These are phyloP conservation scores for Catonia carolina DNA, from an alignment of 2,888 invertebrate species.

Conservation along the genomic window DNA sequence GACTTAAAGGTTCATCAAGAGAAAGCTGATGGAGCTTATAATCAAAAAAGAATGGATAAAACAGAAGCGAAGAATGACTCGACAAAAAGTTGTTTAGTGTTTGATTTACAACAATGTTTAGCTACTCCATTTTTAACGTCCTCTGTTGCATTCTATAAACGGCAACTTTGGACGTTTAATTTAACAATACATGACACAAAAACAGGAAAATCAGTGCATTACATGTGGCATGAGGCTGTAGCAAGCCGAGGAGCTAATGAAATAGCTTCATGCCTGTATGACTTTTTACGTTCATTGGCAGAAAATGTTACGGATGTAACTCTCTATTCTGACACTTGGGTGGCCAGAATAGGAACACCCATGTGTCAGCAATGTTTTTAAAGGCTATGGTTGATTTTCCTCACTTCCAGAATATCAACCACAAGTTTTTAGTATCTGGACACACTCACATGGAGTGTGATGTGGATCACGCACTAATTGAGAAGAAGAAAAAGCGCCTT, in stretches of 20 bases:
- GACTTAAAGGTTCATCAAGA: not conserved
- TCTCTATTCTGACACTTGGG: constrained; percentile 32
- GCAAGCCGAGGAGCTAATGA: constrained; percentile 35
- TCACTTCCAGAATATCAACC: constrained; percentile 30
- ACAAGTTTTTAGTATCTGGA: constrained; percentile 32
- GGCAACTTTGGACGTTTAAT: constrained; percentile 17
- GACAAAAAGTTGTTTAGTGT: constrained; percentile 8
- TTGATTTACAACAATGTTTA: constrained; percentile 24
- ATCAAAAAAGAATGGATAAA: constrained; percentile 15
- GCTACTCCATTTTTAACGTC: constrained; percentile 19
- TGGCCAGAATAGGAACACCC: constrained; percentile 35
- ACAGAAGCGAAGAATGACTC: constrained; percentile 9
- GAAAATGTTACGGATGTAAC: constrained; percentile 12
- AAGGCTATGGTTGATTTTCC: constrained; percentile 17
- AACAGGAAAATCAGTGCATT: not conserved
- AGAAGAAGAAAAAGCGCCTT: constrained; percentile 27
- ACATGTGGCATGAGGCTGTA: constrained; percentile 29
- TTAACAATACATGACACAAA: constrained; percentile 1
- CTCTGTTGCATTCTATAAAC: constrained; percentile 13
- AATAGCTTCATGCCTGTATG: constrained; percentile 32
- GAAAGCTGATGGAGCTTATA: constrained; percentile 20
- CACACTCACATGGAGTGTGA: constrained; percentile 34
- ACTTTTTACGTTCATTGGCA: not conserved
- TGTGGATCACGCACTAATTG: constrained; percentile 27
- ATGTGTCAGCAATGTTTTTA: constrained; percentile 33